Base-by-base conservation (phyloP, 2,113 vertebrate species). In the Psittacula cyanocephala region DNA sequence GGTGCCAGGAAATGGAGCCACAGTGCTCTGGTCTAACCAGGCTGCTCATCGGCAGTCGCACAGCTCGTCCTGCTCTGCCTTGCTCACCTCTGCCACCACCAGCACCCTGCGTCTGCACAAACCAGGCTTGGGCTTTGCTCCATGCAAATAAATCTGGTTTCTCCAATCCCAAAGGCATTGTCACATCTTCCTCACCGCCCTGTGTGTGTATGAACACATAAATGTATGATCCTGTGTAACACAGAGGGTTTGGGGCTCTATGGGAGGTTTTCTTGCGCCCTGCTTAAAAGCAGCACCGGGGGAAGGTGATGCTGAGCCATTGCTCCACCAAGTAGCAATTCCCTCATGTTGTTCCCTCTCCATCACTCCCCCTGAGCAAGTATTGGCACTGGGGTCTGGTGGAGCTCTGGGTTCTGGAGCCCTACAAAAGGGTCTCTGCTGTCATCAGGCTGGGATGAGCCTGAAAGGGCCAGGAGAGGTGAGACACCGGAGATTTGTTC, bases 361-460 rank as follows among this genome's bases (percentile, higher is more conserved):
- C 82, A 69, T 91, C 63, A 53, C 88, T 93, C 62, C 88, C 57
- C 81, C 75, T 9, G 12, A 84, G 90, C 41, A 1, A 82, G n/a
- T 23, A 35, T 10, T 10, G 57, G 57, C 57, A 24, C 57, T 24
- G 22, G 33, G 57, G 6, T 24, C 57, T 35, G 33, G 13, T 35
- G 57, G 33, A 59, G 33, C 57, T n/a, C 57, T 15, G 33, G 57
- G 33, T 24, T 59, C 57, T 59, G 25, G 88, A 28, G 96, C 94
- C 95, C 81, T 33, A 89, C 68, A 79, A 91, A 92, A 78, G 70
- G 96, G 82, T 97, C 77, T 88, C 96, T 90, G 97, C 85, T 94
- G 72, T 44, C 67, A 97, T 97, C 96, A 72, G 33, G 95, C 90
- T 81, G 37, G 65, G 55, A 71, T 75, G 86, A 90, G 94, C 94